Conservation (phyloP, 2,113 vertebrate genomes). For the Andinoacara biseriatus region DNA sequence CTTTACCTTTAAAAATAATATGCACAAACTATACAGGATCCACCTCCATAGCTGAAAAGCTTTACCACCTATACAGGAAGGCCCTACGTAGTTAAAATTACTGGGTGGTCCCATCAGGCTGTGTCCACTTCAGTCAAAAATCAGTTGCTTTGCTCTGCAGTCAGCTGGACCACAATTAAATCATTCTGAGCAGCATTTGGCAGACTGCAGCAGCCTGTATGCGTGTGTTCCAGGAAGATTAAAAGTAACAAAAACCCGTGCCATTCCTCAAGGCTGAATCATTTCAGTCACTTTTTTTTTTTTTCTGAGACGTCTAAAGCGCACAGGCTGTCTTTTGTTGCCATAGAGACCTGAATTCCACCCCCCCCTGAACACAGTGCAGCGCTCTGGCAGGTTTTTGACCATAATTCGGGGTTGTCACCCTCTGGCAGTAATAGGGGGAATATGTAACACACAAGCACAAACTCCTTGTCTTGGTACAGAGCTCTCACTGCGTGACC, state of each 20-base stretch:
- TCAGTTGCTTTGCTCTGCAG: slow-evolving; percentile 20
- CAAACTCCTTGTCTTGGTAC: background rate
- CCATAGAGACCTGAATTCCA: slow-evolving; percentile 49
- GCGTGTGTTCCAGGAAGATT: slow-evolving; percentile 1
- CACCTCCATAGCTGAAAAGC: background rate
- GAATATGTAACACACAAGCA: slow-evolving; percentile 14
- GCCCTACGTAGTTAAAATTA: background rate
- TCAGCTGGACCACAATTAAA: slow-evolving; percentile 30
- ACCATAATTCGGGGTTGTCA: slow-evolving; percentile 63
- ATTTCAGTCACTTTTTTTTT: slow-evolving; percentile 21
- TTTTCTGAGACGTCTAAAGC: slow-evolving; percentile 3
- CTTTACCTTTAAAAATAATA: background rate
- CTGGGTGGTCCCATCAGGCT: slow-evolving; percentile 24
- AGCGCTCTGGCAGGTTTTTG: slow-evolving; percentile 33
- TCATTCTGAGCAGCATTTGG: background rate
- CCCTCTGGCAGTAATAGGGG: slow-evolving; percentile 35
- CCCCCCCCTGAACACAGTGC: slow-evolving; percentile 11
- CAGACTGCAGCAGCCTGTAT: slow-evolving; percentile 4
- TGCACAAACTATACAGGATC: background rate
- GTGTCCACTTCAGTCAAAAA: slow-evolving; percentile 32
- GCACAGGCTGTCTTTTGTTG: slow-evolving; percentile 41
- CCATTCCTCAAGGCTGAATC: slow-evolving; percentile 36
- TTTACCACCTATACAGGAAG: no score
- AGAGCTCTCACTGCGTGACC: slow-evolving; percentile 26
- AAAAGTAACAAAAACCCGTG: slow-evolving; percentile 13